Evolutionary conservation across 2,113 vertebrate species (phyloP).

Genomic region (Eretmochelys imbricata): DNA sequence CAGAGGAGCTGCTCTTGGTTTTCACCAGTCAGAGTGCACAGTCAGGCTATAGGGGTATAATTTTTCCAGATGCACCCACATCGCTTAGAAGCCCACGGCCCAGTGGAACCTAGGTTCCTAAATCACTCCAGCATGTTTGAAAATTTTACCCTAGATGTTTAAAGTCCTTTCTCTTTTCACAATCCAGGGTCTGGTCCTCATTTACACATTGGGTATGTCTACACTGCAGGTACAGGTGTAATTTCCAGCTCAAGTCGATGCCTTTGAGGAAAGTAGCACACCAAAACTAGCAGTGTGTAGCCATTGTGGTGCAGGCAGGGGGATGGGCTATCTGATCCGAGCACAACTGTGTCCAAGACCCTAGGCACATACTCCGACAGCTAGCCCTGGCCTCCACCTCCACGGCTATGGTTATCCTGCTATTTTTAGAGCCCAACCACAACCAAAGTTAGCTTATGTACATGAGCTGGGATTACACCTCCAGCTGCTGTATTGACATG

Average conservation of each 20-base stretch:
- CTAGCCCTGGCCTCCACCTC: not conserved
- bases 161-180: not conserved
- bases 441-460: no score
- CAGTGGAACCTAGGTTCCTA: not conserved
- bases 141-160: not conserved
- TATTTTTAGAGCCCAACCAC: no score
- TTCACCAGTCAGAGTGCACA: not conserved
- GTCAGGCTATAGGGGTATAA: not conserved
- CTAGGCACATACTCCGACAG: not conserved
- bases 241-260: no score
- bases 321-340: not conserved
- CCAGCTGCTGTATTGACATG: no score
- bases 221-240: no score
- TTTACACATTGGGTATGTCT: not conserved
- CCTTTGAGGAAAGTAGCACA: no score
- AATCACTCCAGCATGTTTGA: not conserved
- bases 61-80: not conserved
- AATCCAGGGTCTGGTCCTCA: not conserved
- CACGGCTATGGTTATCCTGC: no score
- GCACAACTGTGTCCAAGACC: not conserved
- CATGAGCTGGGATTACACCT: no score
- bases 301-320: not conserved
- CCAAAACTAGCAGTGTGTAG: no score
- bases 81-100: not conserved
- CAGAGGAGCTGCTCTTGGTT: no score